Evolutionary conservation across 2,888 invertebrate species (phyloP).

Genomic region (Drosophila anomelani): DNA sequence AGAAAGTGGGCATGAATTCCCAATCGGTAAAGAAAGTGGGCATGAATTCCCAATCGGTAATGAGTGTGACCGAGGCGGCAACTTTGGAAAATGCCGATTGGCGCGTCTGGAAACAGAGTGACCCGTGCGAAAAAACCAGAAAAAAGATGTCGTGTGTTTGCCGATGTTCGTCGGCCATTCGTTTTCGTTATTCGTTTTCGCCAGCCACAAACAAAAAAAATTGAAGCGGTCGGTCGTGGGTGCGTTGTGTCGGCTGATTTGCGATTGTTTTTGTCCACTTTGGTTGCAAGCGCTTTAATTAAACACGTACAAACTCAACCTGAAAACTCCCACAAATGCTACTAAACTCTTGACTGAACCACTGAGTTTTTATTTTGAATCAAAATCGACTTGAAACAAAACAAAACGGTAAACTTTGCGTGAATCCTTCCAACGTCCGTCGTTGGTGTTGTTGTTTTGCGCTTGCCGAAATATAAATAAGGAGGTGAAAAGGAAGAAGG

Average conservation of each 20-base stretch:
- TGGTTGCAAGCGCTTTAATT: constrained; percentile 13
- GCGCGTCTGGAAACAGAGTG: no score
- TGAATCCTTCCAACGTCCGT: not conserved
- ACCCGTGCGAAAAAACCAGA: no score
- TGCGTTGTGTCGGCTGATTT: constrained; percentile 16
- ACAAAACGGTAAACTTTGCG: not conserved
- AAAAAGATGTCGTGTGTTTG: no score
- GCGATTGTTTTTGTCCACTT: constrained; percentile 19
- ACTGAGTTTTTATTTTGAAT: not conserved
- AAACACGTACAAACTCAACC: constrained; percentile 11
- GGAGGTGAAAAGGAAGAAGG: constrained; percentile 5
- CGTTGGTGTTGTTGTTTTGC: constrained; percentile 18
- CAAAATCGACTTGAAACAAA: not conserved
- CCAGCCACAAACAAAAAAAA: not conserved
- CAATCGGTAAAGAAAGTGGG: no score
- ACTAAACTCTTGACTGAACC: constrained; percentile 7
- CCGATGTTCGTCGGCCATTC: no score
- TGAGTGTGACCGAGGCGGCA: no score
- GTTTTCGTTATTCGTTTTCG: no score
- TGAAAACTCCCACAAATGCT: constrained; percentile 20
- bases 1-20: no score
- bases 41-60: no score
- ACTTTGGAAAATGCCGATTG: no score
- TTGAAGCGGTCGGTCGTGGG: constrained; percentile 19
- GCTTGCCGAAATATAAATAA: constrained; percentile 19